Percentiles rank a stretch among this genome's conserved stretches.
Conservation (phyloP, 2,888 invertebrate genomes). For the Gasteruption jaculator region DNA sequence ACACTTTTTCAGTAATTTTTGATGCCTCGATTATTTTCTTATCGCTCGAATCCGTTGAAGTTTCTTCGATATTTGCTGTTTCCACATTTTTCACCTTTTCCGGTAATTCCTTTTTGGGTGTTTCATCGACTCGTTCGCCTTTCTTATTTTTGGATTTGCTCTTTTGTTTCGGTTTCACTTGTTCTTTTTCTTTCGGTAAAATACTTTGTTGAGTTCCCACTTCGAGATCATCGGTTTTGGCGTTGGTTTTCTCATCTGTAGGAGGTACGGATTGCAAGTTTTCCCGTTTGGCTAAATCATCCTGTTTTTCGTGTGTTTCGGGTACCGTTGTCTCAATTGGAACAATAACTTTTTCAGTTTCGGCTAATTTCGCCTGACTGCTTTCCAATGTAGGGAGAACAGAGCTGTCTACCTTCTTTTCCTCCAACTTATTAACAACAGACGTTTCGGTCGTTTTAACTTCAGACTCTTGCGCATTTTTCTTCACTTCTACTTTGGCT, state of each 20-base stretch:
- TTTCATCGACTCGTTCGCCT: background rate
- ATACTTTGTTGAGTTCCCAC: conserved; percentile 44
- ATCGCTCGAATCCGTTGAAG: conserved; percentile 2
- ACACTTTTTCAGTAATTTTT: conserved; percentile 32
- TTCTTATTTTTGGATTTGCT: conserved; percentile 6
- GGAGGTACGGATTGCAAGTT: conserved; percentile 7
- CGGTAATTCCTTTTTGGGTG: background rate
- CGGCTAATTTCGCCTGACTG: too few relatives aligned
- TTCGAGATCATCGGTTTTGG: conserved; percentile 23
- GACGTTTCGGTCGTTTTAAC: conserved; percentile 35
- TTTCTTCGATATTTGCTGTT: background rate
- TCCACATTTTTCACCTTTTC: conserved; percentile 5
- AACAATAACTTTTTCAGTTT: too few relatives aligned
- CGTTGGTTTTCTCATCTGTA: conserved; percentile 14
- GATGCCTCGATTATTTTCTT: conserved; percentile 14
- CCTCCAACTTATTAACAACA: background rate
- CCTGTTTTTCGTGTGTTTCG: too few relatives aligned
- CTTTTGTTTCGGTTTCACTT: conserved; percentile 14
- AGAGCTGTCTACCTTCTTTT: background rate
- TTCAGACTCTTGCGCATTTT: conserved; percentile 44
- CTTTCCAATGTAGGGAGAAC: too few relatives aligned
- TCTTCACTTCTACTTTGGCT: conserved; percentile 44
- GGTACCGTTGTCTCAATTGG: too few relatives aligned
- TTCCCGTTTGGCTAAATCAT: conserved; percentile 12
- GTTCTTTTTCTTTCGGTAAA: conserved; percentile 15